Evolutionary conservation across 1,140 invertebrate genomes (phyloP).

Genomic region (Habropoda laboriosa): DNA sequence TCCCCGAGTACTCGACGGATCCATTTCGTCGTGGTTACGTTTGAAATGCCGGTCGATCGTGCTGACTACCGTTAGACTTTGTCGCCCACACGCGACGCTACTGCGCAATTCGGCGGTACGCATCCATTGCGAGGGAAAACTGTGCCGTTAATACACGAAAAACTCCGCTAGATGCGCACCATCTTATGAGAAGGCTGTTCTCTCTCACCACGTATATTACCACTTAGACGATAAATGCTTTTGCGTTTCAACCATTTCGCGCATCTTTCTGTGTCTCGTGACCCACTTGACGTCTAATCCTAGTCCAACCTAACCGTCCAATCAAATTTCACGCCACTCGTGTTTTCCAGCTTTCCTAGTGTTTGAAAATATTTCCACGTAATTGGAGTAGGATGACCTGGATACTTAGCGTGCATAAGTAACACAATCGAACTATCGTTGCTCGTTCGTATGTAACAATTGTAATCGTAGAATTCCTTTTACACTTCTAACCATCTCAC

Average conservation of each 20-base stretch:
- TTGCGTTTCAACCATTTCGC: not conserved
- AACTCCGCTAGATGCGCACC: not conserved
- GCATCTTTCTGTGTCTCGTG: not conserved
- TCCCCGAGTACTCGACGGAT: constrained; percentile 3
- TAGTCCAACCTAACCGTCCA: not conserved
- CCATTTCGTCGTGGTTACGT: not conserved
- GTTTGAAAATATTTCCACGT: not conserved
- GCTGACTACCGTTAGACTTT: constrained; percentile 10
- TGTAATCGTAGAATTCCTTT: too few species aligned
- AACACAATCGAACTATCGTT: too few species aligned
- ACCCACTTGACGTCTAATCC: not conserved
- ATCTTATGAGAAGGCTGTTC: not conserved
- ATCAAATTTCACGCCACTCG: too few species aligned
- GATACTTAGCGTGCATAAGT: too few species aligned
- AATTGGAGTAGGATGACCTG: not conserved
- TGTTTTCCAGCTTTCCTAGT: too few species aligned
- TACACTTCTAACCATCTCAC: too few species aligned
- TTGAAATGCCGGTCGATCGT: constrained; percentile 55
- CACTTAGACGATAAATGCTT: not conserved
- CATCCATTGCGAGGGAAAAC: constrained; percentile 1
- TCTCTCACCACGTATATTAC: not conserved
- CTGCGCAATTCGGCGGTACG: constrained; percentile 55
- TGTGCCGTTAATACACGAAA: not conserved
- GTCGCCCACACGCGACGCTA: constrained; percentile 57
- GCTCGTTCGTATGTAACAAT: too few species aligned